Evolutionary conservation across 2,797 vertebrate genomes (phyloP).

Genomic region (Coilia nasus): DNA sequence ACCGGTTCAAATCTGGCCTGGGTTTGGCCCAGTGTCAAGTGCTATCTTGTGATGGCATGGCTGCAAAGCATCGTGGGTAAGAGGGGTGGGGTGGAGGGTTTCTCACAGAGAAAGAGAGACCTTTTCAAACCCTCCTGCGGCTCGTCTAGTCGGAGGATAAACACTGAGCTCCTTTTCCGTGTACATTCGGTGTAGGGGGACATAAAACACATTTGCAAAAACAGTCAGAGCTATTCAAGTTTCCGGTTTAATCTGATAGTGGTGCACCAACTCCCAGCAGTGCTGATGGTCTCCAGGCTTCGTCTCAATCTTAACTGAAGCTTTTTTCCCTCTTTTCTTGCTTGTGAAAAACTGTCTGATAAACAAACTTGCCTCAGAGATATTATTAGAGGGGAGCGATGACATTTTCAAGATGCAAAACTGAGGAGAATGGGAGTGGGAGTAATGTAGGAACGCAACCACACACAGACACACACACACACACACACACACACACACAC

Average conservation of each 20-base stretch:
- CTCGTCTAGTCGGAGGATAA: conserved; percentile 53
- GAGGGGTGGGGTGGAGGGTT: not conserved
- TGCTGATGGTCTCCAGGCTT: not conserved
- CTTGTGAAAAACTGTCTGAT: conserved; percentile 25
- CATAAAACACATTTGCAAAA: conserved; percentile 44
- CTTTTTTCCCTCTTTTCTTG: conserved; percentile 17
- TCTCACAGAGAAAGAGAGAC: not conserved
- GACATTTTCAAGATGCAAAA: conserved; percentile 23
- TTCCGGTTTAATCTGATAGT: not conserved
- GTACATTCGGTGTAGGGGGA: conserved; percentile 36
- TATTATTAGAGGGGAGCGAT: conserved; percentile 29
- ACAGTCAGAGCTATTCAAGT: conserved; percentile 19
- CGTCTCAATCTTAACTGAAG: conserved; percentile 28
- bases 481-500: no score
- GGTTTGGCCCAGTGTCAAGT: not conserved
- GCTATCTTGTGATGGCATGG: not conserved
- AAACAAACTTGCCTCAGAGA: not conserved
- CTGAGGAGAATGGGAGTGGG: not conserved
- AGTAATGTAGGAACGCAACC: not conserved
- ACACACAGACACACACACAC: not conserved
- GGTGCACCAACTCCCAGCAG: not conserved
- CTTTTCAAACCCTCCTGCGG: conserved; percentile 41
- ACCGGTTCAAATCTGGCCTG: not conserved
- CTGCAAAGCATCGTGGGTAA: not conserved
- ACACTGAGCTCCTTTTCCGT: conserved; percentile 15